A percentile compares a stretch with the other conserved stretches of the same genome.
Conservation (phyloP, 2,888 invertebrate genomes). For the Conchocele bisecta region DNA sequence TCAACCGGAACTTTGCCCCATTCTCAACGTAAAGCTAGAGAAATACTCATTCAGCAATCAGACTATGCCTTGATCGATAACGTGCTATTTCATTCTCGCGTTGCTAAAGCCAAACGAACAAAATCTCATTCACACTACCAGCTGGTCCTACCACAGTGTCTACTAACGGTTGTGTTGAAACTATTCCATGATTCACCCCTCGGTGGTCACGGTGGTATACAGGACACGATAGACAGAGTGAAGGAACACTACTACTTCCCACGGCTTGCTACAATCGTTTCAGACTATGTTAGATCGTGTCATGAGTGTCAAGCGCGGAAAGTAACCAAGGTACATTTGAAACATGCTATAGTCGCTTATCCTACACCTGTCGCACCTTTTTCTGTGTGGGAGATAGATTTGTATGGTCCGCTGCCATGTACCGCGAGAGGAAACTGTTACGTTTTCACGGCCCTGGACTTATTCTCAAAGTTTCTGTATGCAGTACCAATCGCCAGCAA, state of each 20-base stretch:
- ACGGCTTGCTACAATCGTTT: slow-evolving; percentile 12
- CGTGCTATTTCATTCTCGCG: slow-evolving; percentile 26
- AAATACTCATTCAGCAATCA: slow-evolving; percentile 23
- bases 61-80: slow-evolving; percentile 31
- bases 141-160: slow-evolving; percentile 25
- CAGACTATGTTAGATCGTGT: slow-evolving; percentile 41
- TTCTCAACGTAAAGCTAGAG: slow-evolving; percentile 27
- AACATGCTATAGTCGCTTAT: not conserved
- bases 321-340: not conserved
- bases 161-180: slow-evolving; percentile 14
- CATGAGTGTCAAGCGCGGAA: slow-evolving; percentile 38
- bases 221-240: slow-evolving; percentile 37
- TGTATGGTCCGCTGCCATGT: slow-evolving; percentile 3
- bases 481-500: slow-evolving; percentile 32
- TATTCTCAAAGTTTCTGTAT: slow-evolving; percentile 45
- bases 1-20: slow-evolving; percentile 12
- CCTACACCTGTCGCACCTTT: slow-evolving; percentile 22
- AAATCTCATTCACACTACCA: slow-evolving; percentile 17
- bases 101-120: slow-evolving; percentile 7
- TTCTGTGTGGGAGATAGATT: slow-evolving; percentile 27
- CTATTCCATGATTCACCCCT: slow-evolving; percentile 33
- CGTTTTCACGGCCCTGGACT: slow-evolving; percentile 44
- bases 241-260: slow-evolving; percentile 36
- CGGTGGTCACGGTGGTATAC: slow-evolving; percentile 46
- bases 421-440: slow-evolving; percentile 25